Base-by-base conservation (phyloP, 1,140 invertebrate genomes). In the Thereuonema tuberculata region DNA sequence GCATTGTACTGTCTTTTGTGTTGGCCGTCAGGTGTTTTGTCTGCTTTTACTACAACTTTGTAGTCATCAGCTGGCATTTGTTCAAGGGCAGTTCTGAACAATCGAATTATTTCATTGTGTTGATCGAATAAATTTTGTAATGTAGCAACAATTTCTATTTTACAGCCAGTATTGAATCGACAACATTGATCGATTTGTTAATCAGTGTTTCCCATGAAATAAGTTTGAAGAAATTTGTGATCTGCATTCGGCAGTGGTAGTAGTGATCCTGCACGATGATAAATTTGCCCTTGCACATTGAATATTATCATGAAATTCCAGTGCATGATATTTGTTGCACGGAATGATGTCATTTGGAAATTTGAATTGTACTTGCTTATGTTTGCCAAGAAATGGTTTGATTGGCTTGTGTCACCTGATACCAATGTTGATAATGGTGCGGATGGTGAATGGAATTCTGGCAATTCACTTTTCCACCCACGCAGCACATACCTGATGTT, bases 261-360 rank as follows among this genome's bases (percentile, higher is more conserved):
- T 0, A 63, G 54, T 28, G 59, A 63, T 9, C 65, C 62, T 17
- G 46, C 29, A 21, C 26, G 2, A 63, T 65, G 58, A 55, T 65
- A 61, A 48, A 65, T 63, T 59, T 66, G 61, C 28, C 56, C 55
- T 60, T 61, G 21, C 17, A 66, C 56, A 56, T 63, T 65, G 46
- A 66, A 65, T n/a, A 60, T 66, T 52, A 47, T 5, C 23, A 46
- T 37, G 53, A n/a, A 49, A 56, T 26, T 49, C 21, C 56, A 21
- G 31, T 37, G 9, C 28, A 29, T 28, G 48, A 27, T 17, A n/a
- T 54, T 9, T 43, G 37, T 60, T 61, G 67, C 68, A 26, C 69
- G 66, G 65, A 72, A 72, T 48, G 69, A 70, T 25, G 70, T 71
- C 69, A 74, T 73, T 68, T 73, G 71, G 63, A 73, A 73, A 61